A percentile compares a stretch with the other conserved stretches of the same genome.
These are phyloP conservation scores for Clarias pachynema DNA, from an alignment of 2,797 vertebrate species.

Conservation along the genomic window DNA sequence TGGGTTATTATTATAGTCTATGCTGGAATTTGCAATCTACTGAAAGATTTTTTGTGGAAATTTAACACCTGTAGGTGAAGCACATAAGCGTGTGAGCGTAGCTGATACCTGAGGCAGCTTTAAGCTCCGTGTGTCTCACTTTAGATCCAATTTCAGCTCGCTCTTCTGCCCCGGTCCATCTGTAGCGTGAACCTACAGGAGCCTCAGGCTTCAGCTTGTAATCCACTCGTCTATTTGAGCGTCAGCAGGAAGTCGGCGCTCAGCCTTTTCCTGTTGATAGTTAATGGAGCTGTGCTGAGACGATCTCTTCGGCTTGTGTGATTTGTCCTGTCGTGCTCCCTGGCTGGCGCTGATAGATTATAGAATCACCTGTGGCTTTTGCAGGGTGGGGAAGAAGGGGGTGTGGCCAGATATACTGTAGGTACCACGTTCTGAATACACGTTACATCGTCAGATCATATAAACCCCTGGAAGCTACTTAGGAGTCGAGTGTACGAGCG, in stretches of 20 bases:
- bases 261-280: conserved; percentile 23
- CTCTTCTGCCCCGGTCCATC: not conserved
- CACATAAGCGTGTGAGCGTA: not conserved
- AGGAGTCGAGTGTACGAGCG: not conserved
- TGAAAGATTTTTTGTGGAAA: not conserved
- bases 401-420: not conserved
- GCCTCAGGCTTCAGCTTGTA: conserved; percentile 13
- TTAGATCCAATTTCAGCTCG: conserved; percentile 32
- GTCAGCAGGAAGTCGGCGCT: not conserved
- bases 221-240: conserved; percentile 5
- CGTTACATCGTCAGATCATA: not conserved
- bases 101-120: conserved; percentile 9
- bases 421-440: not conserved
- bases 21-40: not conserved
- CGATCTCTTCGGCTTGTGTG: not conserved
- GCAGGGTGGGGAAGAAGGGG: not conserved
- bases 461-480: not conserved
- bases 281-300: not conserved
- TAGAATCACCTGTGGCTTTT: not conserved
- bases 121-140: conserved; percentile 4
- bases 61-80: not conserved
- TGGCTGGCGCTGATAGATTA: not conserved
- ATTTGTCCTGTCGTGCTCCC: not conserved
- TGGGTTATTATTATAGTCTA: not conserved
- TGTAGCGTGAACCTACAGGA: conserved; percentile 7